Percentiles rank a stretch among this genome's conserved stretches.
Evolutionary conservation across 1,140 invertebrate genomes (phyloP).

Genomic region (Micrasema minimum): DNA sequence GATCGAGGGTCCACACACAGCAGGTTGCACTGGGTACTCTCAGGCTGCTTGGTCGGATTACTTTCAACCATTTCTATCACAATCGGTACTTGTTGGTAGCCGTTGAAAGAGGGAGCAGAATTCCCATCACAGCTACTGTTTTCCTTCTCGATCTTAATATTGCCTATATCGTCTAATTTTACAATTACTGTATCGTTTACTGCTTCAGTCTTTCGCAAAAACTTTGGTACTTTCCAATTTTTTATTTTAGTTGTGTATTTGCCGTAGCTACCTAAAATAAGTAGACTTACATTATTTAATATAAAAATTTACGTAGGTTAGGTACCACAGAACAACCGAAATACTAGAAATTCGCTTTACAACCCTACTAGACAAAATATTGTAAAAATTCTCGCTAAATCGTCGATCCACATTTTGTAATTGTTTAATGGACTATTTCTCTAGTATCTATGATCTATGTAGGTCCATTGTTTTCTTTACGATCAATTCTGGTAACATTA

Average conservation of each 20-base stretch:
- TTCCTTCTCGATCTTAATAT: constrained; percentile 58
- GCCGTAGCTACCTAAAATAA: constrained; percentile 67
- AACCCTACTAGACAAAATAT: no score
- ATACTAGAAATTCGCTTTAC: no score
- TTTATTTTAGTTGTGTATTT: constrained; percentile 70
- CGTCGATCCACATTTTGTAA: no score
- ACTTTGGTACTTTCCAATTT: constrained; percentile 73
- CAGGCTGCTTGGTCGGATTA: constrained; percentile 54
- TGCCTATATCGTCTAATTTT: constrained; percentile 41
- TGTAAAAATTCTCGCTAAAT: no score
- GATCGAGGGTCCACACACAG: constrained; percentile 38
- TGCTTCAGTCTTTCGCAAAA: constrained; percentile 68
- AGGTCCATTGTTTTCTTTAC: no score
- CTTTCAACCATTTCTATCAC: constrained; percentile 71
- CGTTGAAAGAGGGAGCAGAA: constrained; percentile 59
- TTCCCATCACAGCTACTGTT: constrained; percentile 56
- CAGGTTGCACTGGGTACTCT: constrained; percentile 18
- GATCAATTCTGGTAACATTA: no score
- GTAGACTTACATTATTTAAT: no score
- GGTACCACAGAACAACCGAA: no score
- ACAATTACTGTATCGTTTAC: constrained; percentile 47
- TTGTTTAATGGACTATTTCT: no score
- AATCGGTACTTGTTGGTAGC: constrained; percentile 72
- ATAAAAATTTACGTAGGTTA: no score
- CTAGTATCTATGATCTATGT: no score